phyloP scores from a whole-genome alignment of 1,140 invertebrate genomes.

The Melitaea cinxia region DNA sequence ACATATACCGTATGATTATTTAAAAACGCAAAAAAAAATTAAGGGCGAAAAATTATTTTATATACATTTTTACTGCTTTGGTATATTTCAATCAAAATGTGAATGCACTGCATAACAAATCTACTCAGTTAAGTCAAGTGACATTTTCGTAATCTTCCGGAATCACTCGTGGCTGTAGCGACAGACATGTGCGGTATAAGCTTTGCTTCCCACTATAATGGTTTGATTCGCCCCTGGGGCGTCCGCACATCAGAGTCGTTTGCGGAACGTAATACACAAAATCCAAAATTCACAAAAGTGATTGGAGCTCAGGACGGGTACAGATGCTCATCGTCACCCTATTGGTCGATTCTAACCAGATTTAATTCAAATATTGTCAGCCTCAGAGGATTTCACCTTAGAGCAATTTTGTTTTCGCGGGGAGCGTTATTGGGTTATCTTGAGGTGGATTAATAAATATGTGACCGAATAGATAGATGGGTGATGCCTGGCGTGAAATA shows the following conservation, averaged over 20 bases:
- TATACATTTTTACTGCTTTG: no score
- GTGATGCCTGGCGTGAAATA: background rate
- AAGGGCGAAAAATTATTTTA: no score
- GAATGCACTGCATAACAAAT: no score
- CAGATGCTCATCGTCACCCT: conserved; percentile 24
- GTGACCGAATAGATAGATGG: conserved; percentile 29
- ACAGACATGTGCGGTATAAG: background rate
- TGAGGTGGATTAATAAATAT: conserved; percentile 66
- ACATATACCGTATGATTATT: no score
- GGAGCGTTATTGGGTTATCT: conserved; percentile 70
- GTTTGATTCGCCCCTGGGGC: conserved; percentile 47
- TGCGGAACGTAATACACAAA: conserved; percentile 56
- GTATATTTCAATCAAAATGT: no score
- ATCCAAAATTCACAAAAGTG: conserved; percentile 52
- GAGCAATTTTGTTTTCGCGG: conserved; percentile 71
- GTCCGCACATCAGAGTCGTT: conserved; percentile 39
- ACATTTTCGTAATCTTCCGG: conserved; percentile 3
- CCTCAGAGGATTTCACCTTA: conserved; percentile 62
- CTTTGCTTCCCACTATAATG: conserved; percentile 10
- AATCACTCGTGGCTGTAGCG: background rate
- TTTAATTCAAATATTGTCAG: conserved; percentile 75
- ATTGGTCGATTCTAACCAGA: conserved; percentile 67
- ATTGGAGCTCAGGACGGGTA: conserved; percentile 48
- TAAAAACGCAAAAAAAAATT: no score
- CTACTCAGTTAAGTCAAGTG: no score